Evolutionary conservation across 2,113 vertebrate genomes (phyloP).

Genomic region (Ascaphus truei): DNA sequence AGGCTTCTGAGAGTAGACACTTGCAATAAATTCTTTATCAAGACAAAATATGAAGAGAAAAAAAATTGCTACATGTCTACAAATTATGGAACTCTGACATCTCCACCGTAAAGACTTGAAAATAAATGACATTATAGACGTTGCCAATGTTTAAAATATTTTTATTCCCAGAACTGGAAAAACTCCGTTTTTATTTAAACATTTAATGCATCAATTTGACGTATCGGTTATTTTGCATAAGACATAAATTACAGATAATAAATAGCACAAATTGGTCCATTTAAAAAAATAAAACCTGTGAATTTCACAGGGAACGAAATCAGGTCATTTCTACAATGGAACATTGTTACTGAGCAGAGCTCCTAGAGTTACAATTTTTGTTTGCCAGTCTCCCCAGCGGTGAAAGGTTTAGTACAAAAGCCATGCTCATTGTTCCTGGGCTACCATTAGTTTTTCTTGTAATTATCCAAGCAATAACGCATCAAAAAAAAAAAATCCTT

Average conservation of each 20-base stretch:
- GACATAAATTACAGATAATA: too few species aligned
- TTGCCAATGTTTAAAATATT: too few species aligned
- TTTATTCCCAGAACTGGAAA: too few species aligned
- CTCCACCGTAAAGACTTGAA: too few species aligned
- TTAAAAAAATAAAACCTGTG: slow-evolving; percentile 7
- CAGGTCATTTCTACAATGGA: slow-evolving; percentile 22
- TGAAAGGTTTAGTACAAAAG: slow-evolving; percentile 5
- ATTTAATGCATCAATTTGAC: too few species aligned
- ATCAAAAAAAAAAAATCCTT: slow-evolving; percentile 9
- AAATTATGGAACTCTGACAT: slow-evolving; percentile 33
- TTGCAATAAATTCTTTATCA: slow-evolving; percentile 12
- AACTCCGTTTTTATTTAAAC: too few species aligned
- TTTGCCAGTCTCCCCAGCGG: slow-evolving; percentile 29
- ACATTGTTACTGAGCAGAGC: background rate
- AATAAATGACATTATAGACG: too few species aligned
- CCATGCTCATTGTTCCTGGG: slow-evolving; percentile 10
- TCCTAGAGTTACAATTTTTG: slow-evolving; percentile 17
- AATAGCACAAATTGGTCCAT: background rate
- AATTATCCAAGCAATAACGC: background rate
- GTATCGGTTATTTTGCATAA: too few species aligned
- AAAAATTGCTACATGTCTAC: slow-evolving; percentile 33
- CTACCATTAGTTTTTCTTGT: slow-evolving; percentile 9
- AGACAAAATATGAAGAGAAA: slow-evolving; percentile 38
- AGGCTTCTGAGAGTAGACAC: slow-evolving; percentile 17
- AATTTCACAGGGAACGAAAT: background rate